phyloP scores from a whole-genome alignment of 2,888 invertebrate genomes.

The Heliconius erato region DNA sequence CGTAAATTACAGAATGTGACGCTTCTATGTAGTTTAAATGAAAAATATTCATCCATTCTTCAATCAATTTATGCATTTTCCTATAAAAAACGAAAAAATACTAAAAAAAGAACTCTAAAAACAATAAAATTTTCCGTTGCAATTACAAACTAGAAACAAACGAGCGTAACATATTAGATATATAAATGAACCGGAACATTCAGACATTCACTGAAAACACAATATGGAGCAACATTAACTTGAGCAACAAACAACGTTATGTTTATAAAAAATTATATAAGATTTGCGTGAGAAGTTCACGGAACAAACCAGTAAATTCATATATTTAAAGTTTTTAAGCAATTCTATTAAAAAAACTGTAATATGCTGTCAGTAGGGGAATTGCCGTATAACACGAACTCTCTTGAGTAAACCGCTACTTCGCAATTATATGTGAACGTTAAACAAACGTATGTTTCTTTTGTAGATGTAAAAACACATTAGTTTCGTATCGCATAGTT shows the following conservation, averaged over 20 bases:
- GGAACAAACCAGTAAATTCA: slow-evolving; percentile 23
- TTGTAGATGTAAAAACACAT: slow-evolving; percentile 4
- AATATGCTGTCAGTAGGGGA: slow-evolving; percentile 39
- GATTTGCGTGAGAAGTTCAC: slow-evolving; percentile 43
- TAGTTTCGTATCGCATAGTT: neutral
- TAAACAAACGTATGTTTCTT: slow-evolving; percentile 25
- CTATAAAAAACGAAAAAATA: neutral
- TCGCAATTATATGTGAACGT: slow-evolving; percentile 39
- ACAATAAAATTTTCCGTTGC: neutral
- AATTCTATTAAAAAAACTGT: slow-evolving; percentile 27
- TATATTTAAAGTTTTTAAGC: slow-evolving; percentile 31
- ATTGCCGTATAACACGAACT: slow-evolving; percentile 42
- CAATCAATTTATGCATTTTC: neutral
- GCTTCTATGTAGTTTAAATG: neutral
- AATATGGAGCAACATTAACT: slow-evolving; percentile 24
- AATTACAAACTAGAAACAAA: neutral
- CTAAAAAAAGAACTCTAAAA: neutral
- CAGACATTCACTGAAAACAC: slow-evolving; percentile 6
- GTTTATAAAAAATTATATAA: slow-evolving; percentile 41
- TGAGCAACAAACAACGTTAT: slow-evolving; percentile 25
- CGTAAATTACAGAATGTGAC: no score
- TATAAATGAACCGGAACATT: slow-evolving; percentile 18
- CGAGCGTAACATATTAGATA: neutral
- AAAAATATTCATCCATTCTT: neutral
- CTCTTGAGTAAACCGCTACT: slow-evolving; percentile 32